Evolutionary conservation across 1,140 invertebrate species (phyloP).

Genomic region (Drosophila pallidifrons): DNA sequence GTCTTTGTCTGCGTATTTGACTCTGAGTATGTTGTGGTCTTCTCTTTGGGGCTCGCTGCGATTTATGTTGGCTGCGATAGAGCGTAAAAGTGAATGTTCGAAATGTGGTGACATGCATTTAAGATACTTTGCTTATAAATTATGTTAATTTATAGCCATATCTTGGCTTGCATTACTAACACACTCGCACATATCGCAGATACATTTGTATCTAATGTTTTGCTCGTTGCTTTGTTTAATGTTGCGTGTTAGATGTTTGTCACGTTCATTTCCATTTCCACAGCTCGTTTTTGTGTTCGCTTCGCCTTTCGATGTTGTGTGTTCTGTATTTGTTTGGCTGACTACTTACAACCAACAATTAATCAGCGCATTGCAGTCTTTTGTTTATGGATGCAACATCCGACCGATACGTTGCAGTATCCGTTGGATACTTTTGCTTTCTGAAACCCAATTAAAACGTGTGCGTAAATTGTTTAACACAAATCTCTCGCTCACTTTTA

Average conservation of each 20-base stretch:
- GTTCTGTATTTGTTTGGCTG: conserved; percentile 9
- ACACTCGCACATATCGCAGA: conserved; percentile 9
- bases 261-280: conserved; percentile 52
- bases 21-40: background rate
- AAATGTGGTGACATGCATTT: conserved; percentile 78
- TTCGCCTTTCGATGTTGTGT: background rate
- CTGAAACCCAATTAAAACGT: conserved; percentile 67
- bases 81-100: conserved; percentile 76
- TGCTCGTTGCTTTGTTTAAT: conserved; percentile 53
- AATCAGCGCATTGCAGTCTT: conserved; percentile 33
- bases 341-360: conserved; percentile 35
- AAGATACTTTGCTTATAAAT: conserved; percentile 77
- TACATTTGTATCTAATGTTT: conserved; percentile 36
- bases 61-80: conserved; percentile 68
- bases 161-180: conserved; percentile 33
- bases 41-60: conserved; percentile 21
- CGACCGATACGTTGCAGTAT: conserved; percentile 31
- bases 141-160: conserved; percentile 75
- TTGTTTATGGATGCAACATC: conserved; percentile 45
- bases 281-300: conserved; percentile 41
- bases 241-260: conserved; percentile 61
- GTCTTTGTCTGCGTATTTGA: background rate
- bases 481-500: conserved; percentile 69
- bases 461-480: conserved; percentile 75
- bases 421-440: conserved; percentile 42